These are phyloP conservation scores for Tupaia chinensis DNA, from an alignment of 2,113 vertebrate genomes.

Conservation along the genomic window DNA sequence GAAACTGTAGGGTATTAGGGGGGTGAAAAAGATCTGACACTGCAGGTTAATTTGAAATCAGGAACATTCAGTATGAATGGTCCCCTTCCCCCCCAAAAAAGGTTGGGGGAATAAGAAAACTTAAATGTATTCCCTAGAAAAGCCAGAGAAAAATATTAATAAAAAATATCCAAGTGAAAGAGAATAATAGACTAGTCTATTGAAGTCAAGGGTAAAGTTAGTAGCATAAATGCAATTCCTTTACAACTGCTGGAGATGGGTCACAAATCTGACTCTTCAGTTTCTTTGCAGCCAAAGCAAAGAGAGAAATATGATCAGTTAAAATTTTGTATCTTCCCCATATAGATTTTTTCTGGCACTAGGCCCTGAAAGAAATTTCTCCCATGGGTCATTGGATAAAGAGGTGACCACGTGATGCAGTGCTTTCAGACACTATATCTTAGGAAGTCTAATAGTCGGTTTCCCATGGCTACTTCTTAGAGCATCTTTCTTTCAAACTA, in stretches of 20 bases:
- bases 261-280: conserved; percentile 35
- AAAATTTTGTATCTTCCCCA: conserved; percentile 69
- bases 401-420: conserved; percentile 59
- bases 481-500: conserved; percentile 36
- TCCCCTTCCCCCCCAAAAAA: neutral
- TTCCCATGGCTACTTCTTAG: conserved; percentile 1
- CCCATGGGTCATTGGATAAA: conserved; percentile 61
- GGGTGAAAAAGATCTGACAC: neutral
- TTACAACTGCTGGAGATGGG: neutral
- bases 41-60: neutral
- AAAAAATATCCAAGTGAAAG: conserved; percentile 26
- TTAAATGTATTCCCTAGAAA: conserved; percentile 33
- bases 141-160: neutral
- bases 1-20: neutral
- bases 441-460: conserved; percentile 23
- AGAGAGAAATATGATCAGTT: conserved; percentile 69
- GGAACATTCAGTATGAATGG: neutral
- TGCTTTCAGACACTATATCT: conserved; percentile 30
- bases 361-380: conserved; percentile 63
- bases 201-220: neutral
- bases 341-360: conserved; percentile 67
- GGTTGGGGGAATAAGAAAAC: neutral
- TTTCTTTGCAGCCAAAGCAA: conserved; percentile 59
- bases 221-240: conserved; percentile 8
- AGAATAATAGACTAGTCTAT: conserved; percentile 43